A percentile compares a stretch with the other conserved stretches of the same genome.
Conservation (phyloP, 2,888 invertebrate species). For the Dryobotodes eremita region DNA sequence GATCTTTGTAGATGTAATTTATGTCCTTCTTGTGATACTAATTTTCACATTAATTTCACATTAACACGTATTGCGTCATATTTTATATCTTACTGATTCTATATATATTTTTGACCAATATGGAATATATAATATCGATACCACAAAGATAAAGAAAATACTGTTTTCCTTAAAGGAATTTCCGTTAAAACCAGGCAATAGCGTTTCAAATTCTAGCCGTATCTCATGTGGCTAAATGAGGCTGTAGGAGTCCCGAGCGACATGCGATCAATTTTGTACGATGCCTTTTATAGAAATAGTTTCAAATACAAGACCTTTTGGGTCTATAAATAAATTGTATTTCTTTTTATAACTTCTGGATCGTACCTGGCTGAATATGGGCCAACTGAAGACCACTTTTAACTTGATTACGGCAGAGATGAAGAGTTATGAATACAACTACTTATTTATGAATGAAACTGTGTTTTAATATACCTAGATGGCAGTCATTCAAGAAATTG, state of each 20-base stretch:
- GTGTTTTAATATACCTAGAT: background rate
- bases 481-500: background rate
- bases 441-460: no score
- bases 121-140: no score
- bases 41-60: background rate
- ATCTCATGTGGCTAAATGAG: constrained; percentile 37
- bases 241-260: constrained; percentile 16
- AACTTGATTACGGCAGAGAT: background rate
- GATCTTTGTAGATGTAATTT: background rate
- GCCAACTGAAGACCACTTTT: background rate
- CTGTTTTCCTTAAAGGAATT: constrained; percentile 40
- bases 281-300: constrained; percentile 7
- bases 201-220: constrained; percentile 16
- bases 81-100: background rate
- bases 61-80: background rate
- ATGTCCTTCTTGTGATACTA: background rate
- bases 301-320: constrained; percentile 12
- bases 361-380: background rate
- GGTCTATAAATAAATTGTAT: constrained; percentile 1
- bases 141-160: no score
- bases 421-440: background rate
- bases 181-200: constrained; percentile 11
- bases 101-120: no score
- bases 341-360: background rate
- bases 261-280: constrained; percentile 34